A percentile compares a stretch with the other conserved stretches of the same genome.
Evolutionary conservation across 2,888 invertebrate species (phyloP).

Genomic region (Tupiocoris notatus): DNA sequence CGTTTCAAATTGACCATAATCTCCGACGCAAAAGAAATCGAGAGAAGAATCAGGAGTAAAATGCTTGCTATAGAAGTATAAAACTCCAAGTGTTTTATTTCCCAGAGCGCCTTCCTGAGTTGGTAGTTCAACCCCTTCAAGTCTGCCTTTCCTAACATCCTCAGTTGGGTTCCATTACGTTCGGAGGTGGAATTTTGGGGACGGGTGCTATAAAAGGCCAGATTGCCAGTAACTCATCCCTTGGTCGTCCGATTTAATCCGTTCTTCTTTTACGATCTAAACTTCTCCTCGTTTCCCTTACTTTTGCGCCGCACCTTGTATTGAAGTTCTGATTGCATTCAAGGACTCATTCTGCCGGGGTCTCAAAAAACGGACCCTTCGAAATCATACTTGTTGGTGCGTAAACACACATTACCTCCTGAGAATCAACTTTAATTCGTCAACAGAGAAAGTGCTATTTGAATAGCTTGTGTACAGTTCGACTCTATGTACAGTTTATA

Average conservation of each 20-base stretch:
- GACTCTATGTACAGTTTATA: no score
- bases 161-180: conserved; percentile 11
- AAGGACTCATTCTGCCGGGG: no score
- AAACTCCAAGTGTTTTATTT: conserved; percentile 32
- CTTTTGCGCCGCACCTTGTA: not conserved
- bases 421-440: no score
- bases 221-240: conserved; percentile 41
- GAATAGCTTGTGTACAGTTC: no score
- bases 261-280: conserved; percentile 27
- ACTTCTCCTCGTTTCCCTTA: conserved; percentile 1
- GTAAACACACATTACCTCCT: no score
- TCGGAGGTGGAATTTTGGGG: conserved; percentile 5
- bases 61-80: conserved; percentile 14
- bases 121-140: not conserved
- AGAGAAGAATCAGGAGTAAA: not conserved
- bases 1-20: not conserved
- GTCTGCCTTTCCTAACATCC: not conserved
- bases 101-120: not conserved
- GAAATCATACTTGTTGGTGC: no score
- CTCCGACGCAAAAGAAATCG: not conserved
- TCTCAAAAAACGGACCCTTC: no score
- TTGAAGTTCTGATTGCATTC: not conserved
- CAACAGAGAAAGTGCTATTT: no score
- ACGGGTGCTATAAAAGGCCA: conserved; percentile 4
- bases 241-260: conserved; percentile 39